Conservation (phyloP, 2,888 invertebrate species). For the Stomorhina lunata region DNA sequence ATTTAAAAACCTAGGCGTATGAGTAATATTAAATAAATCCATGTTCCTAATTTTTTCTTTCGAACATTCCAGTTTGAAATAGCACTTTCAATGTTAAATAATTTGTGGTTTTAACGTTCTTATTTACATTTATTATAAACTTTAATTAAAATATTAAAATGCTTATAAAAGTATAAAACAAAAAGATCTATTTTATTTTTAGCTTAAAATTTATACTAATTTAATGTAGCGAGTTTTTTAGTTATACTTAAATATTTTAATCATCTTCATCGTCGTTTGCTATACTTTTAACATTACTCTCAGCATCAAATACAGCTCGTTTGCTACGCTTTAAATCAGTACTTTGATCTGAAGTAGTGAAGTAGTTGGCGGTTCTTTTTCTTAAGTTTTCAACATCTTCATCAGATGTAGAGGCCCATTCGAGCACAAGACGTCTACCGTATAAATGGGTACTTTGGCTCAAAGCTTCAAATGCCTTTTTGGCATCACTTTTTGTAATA, state of each 20-base stretch:
- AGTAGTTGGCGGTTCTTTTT: conserved; percentile 90
- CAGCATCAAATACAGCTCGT: conserved; percentile 80
- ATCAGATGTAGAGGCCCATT: conserved; percentile 88
- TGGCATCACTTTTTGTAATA: conserved; percentile 92
- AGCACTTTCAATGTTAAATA: not conserved
- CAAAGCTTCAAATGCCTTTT: conserved; percentile 95
- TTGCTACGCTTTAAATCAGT: conserved; percentile 77
- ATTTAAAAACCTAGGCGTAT: not conserved
- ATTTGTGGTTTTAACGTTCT: not conserved
- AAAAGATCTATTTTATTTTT: conserved; percentile 45
- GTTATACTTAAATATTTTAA: conserved; percentile 42
- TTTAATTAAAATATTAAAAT: not conserved
- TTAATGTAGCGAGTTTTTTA: conserved; percentile 25
- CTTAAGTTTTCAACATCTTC: conserved; percentile 90
- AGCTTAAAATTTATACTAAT: conserved; percentile 40
- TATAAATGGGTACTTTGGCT: conserved; percentile 98
- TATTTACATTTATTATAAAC: not conserved
- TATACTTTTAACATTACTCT: conserved; percentile 60
- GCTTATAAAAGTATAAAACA: conserved; percentile 38
- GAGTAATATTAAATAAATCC: not conserved
- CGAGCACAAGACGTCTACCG: conserved; percentile 95
- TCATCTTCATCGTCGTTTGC: conserved; percentile 68
- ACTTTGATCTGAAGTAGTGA: conserved; percentile 76
- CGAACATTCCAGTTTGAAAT: not conserved
- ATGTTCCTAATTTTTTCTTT: too few species aligned